A percentile compares a stretch with the other conserved stretches of the same genome.
phyloP scores from a whole-genome alignment of 2,888 invertebrate species.

The Odontomyia ornata region DNA sequence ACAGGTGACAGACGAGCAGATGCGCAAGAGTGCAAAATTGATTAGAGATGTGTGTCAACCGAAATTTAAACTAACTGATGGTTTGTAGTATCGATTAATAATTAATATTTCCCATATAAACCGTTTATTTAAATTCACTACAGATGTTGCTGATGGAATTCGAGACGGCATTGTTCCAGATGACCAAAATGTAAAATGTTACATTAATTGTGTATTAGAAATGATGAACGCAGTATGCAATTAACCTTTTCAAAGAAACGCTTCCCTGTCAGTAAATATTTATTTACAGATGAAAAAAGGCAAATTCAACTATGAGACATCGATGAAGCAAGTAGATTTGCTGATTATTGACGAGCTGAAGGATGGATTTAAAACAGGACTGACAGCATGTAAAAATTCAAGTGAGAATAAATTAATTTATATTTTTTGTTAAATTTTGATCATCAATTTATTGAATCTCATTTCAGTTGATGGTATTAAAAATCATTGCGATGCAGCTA shows the following conservation, averaged over 20 bases:
- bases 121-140: not conserved
- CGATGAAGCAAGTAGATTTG: conserved; percentile 61
- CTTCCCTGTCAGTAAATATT: too few species aligned
- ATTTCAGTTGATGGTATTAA: conserved; percentile 58
- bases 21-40: conserved; percentile 70
- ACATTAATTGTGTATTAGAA: conserved; percentile 66
- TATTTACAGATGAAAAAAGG: conserved; percentile 61
- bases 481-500: conserved; percentile 60
- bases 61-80: conserved; percentile 69
- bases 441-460: not conserved
- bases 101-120: not conserved
- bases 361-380: conserved; percentile 56
- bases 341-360: conserved; percentile 60
- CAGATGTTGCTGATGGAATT: conserved; percentile 58
- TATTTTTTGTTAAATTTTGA: not conserved
- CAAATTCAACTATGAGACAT: conserved; percentile 59
- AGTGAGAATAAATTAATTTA: conserved; percentile 46
- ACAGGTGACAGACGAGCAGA: conserved; percentile 67
- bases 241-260: not conserved
- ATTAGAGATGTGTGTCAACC: conserved; percentile 73
- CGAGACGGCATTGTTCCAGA: conserved; percentile 57
- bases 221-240: conserved; percentile 66
- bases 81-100: conserved; percentile 59
- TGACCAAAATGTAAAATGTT: conserved; percentile 65
- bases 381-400: conserved; percentile 57